A percentile compares a stretch with the other conserved stretches of the same genome.
phyloP scores from a whole-genome alignment of 2,888 invertebrate genomes.

The Rhamnusium bicolor region DNA sequence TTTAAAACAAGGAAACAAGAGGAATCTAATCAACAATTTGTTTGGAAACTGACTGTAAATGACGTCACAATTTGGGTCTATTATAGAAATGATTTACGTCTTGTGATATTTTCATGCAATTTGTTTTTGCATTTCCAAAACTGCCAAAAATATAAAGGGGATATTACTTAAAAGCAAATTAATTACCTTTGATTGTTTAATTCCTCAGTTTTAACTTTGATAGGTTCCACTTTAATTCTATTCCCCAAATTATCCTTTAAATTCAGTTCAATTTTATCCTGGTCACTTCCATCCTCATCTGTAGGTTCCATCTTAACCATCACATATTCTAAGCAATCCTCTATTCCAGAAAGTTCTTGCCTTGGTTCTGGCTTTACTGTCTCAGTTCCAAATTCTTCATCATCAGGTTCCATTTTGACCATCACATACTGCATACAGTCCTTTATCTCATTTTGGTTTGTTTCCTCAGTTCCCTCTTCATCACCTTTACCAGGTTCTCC shows the following conservation, averaged over 20 bases:
- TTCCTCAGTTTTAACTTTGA: not conserved
- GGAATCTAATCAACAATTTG: too few relatives aligned
- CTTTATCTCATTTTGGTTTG: not conserved
- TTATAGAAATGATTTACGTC: too few relatives aligned
- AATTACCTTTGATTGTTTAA: not conserved
- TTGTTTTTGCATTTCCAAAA: not conserved
- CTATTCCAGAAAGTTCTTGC: not conserved
- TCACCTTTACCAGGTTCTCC: not conserved
- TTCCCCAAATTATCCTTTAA: not conserved
- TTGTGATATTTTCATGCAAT: too few relatives aligned
- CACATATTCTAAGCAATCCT: not conserved
- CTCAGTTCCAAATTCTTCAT: not conserved
- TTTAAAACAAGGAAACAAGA: too few relatives aligned
- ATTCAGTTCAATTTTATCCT: not conserved
- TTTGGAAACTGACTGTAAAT: too few relatives aligned
- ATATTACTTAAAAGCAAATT: not conserved
- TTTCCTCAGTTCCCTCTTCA: not conserved
- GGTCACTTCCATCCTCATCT: not conserved
- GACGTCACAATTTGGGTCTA: too few relatives aligned
- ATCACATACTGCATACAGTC: not conserved
- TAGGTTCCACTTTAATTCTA: not conserved
- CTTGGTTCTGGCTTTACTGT: not conserved
- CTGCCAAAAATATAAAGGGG: too few relatives aligned
- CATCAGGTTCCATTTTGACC: not conserved
- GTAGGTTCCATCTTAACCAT: conserved; percentile 8